These are phyloP conservation scores for Trichechus manatus DNA, from an alignment of 2,113 vertebrate genomes.

Conservation along the genomic window DNA sequence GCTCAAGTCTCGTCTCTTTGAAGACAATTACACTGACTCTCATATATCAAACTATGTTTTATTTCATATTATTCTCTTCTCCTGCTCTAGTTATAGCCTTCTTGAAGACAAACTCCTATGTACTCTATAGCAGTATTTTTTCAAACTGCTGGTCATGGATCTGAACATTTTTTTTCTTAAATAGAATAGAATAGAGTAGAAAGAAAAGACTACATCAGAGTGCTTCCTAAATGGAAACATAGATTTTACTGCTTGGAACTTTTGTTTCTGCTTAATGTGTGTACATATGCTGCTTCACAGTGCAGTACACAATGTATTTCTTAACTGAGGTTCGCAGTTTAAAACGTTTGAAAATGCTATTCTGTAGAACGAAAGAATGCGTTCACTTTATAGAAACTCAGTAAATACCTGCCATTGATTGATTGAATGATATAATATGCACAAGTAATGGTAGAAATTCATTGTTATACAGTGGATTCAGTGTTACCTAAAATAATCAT, in stretches of 20 bases:
- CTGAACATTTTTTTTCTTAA: not conserved
- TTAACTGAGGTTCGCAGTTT: slow-evolving; percentile 8
- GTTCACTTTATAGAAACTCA: slow-evolving; percentile 17
- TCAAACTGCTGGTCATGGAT: not conserved
- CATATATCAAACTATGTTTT: not conserved
- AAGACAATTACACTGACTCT: not conserved
- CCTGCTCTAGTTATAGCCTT: not conserved
- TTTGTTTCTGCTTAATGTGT: not conserved
- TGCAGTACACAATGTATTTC: not conserved
- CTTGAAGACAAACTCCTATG: not conserved
- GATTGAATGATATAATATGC: slow-evolving; percentile 48
- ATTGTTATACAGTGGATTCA: not conserved
- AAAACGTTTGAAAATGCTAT: not conserved
- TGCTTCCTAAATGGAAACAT: not conserved
- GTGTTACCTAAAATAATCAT: not conserved
- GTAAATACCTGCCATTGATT: slow-evolving; percentile 12
- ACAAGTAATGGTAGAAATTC: slow-evolving; percentile 52
- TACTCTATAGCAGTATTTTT: not conserved
- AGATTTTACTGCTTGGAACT: not conserved
- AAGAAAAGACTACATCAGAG: not conserved
- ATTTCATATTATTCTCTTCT: slow-evolving; percentile 3
- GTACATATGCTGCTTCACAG: not conserved
- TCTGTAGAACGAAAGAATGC: not conserved
- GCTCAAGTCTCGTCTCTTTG: not conserved
- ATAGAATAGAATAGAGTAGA: not conserved